Percentiles rank a stretch among this genome's conserved stretches.
Conservation (phyloP, 2,888 invertebrate genomes). For the Ectemnius continuus region DNA sequence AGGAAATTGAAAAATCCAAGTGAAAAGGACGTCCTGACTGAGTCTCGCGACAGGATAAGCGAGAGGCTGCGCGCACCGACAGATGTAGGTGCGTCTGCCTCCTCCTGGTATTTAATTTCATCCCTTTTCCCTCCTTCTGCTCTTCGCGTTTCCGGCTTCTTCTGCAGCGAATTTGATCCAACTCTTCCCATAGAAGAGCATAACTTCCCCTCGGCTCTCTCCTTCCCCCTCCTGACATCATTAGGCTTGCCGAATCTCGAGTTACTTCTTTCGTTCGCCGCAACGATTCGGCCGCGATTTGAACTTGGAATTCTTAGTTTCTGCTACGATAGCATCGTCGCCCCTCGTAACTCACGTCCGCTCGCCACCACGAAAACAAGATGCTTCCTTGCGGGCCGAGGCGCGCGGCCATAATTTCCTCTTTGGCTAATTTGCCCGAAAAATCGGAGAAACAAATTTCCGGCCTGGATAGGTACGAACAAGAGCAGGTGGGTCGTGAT, state of each 20-base stretch:
- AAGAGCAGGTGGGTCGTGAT: background rate
- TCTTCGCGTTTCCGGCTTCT: slow-evolving; percentile 65
- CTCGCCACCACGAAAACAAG: background rate
- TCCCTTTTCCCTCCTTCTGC: slow-evolving; percentile 66
- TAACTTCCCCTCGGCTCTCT: too few relatives aligned
- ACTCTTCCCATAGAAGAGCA: too few relatives aligned
- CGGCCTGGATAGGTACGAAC: background rate
- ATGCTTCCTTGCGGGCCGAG: background rate
- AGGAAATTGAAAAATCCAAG: slow-evolving; percentile 72
- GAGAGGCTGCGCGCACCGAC: background rate
- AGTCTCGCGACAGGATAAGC: slow-evolving; percentile 5
- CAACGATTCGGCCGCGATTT: too few relatives aligned
- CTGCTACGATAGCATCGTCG: background rate
- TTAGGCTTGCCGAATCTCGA: too few relatives aligned
- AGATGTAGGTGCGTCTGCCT: slow-evolving; percentile 49
- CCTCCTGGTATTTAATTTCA: slow-evolving; percentile 70
- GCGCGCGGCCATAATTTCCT: background rate
- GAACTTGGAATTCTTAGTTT: too few relatives aligned
- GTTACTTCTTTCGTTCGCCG: too few relatives aligned
- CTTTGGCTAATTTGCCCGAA: background rate
- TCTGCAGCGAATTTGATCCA: too few relatives aligned
- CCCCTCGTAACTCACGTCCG: background rate
- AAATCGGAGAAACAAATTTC: slow-evolving; percentile 25
- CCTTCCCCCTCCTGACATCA: too few relatives aligned
- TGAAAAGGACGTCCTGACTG: slow-evolving; percentile 61